Base-by-base conservation (phyloP, 1,140 invertebrate species). In the Metaphire vulgaris region DNA sequence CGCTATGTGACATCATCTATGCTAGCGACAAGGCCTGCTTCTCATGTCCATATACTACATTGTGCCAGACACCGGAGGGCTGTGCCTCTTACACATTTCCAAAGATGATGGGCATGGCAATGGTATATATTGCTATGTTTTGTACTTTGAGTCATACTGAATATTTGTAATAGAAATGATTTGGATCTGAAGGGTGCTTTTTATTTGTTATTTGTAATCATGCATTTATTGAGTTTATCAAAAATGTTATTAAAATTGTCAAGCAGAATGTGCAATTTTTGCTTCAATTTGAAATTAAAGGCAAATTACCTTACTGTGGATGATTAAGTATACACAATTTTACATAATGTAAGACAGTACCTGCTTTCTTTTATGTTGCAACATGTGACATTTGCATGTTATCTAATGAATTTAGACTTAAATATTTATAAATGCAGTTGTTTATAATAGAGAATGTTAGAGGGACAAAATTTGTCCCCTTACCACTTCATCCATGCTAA, bases 1-100 rank as follows among this genome's bases (percentile, higher is more conserved):
- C 90, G 14, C 87, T 98, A 0, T 97, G 91, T 89, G 96, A 99
- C 88, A 88, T 92, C 69, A 91, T 97, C 31, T 95, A 93, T 87
- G 92, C 93, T 65, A 90, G 91, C n/a, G 90, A 93, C 76, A 90
- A 84, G 91, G 92, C 94, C 21, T 92, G 90, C 79, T 96, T 98
- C 84, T 88, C 90, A 75, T 93, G 93, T 74, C 95, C 95, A 70
- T 97, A 98, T 84, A 88, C 91, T 33, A 86, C 88, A 78, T 84
- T 96, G 33, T 93, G 93, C 29, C 87, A 96, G 73, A 89, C 90
- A 75, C 90, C 92, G 16, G 95, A 98, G 88, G 94, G 91, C 21
- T 89, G 93, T 82, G 94, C 94, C 6, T 90, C 92, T 15, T 92
- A 91, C 80, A 91, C 90, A 34, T 96, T 96, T 83, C 93, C 95